phyloP scores from a whole-genome alignment of 2,888 invertebrate species.

The Stenotaenia linearis region DNA sequence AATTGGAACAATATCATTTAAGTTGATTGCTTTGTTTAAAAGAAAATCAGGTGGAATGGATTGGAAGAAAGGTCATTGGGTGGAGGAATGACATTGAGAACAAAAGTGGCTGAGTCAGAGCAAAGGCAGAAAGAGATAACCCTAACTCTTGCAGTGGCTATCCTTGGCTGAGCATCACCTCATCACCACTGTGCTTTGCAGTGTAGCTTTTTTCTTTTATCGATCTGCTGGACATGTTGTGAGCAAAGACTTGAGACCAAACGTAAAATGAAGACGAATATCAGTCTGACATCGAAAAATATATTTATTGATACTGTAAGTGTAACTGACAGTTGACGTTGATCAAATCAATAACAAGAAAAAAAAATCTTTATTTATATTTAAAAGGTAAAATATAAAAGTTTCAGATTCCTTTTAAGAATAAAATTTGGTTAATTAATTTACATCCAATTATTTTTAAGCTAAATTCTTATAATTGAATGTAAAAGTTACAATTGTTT shows the following conservation, averaged over 20 bases:
- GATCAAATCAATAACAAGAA: too few relatives aligned
- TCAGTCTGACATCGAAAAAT: neutral
- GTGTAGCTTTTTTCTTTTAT: neutral
- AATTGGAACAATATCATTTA: neutral
- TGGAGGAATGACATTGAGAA: neutral
- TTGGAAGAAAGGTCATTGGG: neutral
- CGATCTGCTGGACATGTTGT: neutral
- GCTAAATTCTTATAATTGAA: neutral
- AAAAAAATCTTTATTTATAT: too few relatives aligned
- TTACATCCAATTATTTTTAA: neutral
- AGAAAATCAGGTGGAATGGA: neutral
- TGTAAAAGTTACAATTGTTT: neutral
- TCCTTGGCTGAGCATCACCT: neutral
- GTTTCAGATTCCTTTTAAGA: neutral
- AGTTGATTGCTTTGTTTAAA: neutral
- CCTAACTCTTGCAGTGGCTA: neutral
- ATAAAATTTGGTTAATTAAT: neutral
- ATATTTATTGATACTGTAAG: neutral
- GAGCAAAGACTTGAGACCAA: neutral
- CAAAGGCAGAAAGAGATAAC: neutral
- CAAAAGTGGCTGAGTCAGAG: neutral
- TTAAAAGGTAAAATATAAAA: too few relatives aligned
- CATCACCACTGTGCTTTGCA: neutral
- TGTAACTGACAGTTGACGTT: neutral
- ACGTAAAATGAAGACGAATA: neutral